Conservation (phyloP, 2,888 invertebrate species). For the Cryptocephalus primarius region DNA sequence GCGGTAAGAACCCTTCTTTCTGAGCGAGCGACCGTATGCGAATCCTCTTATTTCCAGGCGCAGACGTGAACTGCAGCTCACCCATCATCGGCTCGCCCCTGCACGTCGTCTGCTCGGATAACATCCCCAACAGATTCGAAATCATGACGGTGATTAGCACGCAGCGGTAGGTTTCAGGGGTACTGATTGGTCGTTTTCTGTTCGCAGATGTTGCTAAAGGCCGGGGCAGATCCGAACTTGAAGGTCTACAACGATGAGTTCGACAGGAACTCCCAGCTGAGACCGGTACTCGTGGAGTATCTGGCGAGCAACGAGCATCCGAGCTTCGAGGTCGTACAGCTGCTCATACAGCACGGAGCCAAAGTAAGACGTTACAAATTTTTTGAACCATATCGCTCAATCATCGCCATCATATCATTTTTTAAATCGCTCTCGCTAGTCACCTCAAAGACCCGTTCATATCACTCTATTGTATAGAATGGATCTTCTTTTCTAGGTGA, state of each 20-base stretch:
- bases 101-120: slow-evolving; percentile 74
- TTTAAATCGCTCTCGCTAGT: no score
- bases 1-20: slow-evolving; percentile 44
- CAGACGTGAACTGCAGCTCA: slow-evolving; percentile 68
- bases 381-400: not conserved
- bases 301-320: slow-evolving; percentile 65
- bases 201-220: slow-evolving; percentile 50
- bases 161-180: not conserved
- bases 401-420: no score
- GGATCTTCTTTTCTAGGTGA: slow-evolving; percentile 49
- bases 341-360: slow-evolving; percentile 67
- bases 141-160: slow-evolving; percentile 28
- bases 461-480: no score
- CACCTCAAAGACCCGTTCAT: no score
- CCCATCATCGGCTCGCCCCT: slow-evolving; percentile 73
- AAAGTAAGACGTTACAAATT: slow-evolving; percentile 41
- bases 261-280: slow-evolving; percentile 50
- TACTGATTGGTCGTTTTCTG: slow-evolving; percentile 2
- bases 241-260: slow-evolving; percentile 66
- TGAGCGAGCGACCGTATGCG: no score
- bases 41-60: slow-evolving; percentile 47
- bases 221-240: slow-evolving; percentile 65
- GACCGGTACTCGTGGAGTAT: slow-evolving; percentile 75
- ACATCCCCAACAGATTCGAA: slow-evolving; percentile 52
- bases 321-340: slow-evolving; percentile 51